Percentiles rank a stretch among this genome's conserved stretches.
Evolutionary conservation across 2,888 invertebrate genomes (phyloP).

Genomic region (Tinea semifulvella): DNA sequence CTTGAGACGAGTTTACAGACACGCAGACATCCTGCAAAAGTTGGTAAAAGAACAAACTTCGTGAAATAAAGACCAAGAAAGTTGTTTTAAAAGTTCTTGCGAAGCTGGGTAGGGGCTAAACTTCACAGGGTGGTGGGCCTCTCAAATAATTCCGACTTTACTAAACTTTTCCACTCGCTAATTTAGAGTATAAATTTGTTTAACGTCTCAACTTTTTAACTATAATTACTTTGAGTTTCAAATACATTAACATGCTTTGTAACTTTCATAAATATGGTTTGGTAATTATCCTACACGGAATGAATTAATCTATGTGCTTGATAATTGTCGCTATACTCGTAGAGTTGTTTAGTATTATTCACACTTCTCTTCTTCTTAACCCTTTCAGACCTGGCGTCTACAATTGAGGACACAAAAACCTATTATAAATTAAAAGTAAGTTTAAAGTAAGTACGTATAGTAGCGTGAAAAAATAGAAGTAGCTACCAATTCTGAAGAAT

Average conservation of each 20-base stretch:
- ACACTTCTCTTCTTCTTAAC: too few relatives aligned
- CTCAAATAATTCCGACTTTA: slow-evolving; percentile 41
- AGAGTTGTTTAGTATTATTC: too few relatives aligned
- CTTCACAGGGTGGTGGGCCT: slow-evolving; percentile 4
- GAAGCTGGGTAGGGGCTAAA: slow-evolving; percentile 25
- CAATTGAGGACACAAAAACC: too few relatives aligned
- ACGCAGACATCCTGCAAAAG: slow-evolving; percentile 9
- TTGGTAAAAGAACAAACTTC: slow-evolving; percentile 42
- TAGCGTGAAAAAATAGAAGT: too few relatives aligned
- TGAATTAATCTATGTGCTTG: too few relatives aligned
- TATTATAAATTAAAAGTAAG: too few relatives aligned
- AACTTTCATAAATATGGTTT: slow-evolving; percentile 25
- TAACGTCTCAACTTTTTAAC: slow-evolving; percentile 65
- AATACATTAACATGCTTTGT: slow-evolving; percentile 48
- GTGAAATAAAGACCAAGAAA: slow-evolving; percentile 24
- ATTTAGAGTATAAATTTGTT: slow-evolving; percentile 65
- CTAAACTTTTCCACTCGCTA: slow-evolving; percentile 52
- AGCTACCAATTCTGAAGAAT: too few relatives aligned
- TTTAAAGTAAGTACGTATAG: too few relatives aligned
- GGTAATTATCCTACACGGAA: background rate
- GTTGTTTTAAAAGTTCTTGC: slow-evolving; percentile 32
- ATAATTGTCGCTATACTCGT: too few relatives aligned
- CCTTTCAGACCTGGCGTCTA: too few relatives aligned
- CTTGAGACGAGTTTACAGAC: background rate
- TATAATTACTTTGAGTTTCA: slow-evolving; percentile 57